These are phyloP conservation scores for Ferrisia virgata DNA, from an alignment of 2,888 invertebrate species.

Conservation along the genomic window DNA sequence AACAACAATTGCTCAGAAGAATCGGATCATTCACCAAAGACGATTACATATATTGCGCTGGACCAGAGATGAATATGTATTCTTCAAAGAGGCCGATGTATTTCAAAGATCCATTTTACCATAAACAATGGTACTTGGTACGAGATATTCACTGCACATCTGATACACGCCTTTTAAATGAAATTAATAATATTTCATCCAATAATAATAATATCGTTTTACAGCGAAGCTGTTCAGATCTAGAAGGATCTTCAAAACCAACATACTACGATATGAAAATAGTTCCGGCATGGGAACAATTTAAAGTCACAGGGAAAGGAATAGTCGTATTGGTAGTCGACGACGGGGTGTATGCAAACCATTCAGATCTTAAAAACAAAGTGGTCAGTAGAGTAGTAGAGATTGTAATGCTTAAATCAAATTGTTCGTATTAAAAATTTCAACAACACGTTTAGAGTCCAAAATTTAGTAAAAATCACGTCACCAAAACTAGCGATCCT, in stretches of 20 bases:
- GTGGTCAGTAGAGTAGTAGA: slow-evolving; percentile 74
- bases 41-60: neutral
- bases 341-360: slow-evolving; percentile 91
- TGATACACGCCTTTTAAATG: too few relatives aligned
- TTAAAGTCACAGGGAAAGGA: slow-evolving; percentile 84
- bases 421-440: too few relatives aligned
- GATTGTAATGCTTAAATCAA: too few relatives aligned
- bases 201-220: neutral
- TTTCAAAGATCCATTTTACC: neutral
- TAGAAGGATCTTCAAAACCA: neutral
- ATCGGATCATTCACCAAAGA: neutral
- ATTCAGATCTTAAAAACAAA: slow-evolving; percentile 84
- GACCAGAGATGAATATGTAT: neutral
- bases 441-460: neutral
- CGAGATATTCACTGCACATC: too few relatives aligned
- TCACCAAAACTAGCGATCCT: slow-evolving; percentile 60
- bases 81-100: neutral
- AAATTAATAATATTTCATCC: neutral
- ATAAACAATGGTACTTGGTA: neutral
- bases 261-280: slow-evolving; percentile 73
- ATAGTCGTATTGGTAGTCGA: slow-evolving; percentile 95
- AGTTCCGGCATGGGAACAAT: slow-evolving; percentile 77
- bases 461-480: neutral
- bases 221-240: neutral
- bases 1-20: neutral